Evolutionary conservation across 2,888 invertebrate genomes (phyloP).

Genomic region (Phalangium opilio): DNA sequence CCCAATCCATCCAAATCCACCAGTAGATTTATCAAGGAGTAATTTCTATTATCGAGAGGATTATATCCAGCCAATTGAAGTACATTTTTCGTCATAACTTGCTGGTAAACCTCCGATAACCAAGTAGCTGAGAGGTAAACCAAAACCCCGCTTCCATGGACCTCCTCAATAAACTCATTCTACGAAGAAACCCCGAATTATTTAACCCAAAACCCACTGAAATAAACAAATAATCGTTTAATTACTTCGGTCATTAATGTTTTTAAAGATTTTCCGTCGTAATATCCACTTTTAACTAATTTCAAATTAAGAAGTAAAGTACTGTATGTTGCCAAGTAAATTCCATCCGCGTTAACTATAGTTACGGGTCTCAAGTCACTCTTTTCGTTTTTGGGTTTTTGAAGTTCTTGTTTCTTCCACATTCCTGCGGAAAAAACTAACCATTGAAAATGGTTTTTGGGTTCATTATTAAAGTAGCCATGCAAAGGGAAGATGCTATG

Average conservation of each 20-base stretch:
- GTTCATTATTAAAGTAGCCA: not conserved
- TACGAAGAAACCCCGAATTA: slow-evolving; percentile 34
- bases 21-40: slow-evolving; percentile 53
- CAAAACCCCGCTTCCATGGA: slow-evolving; percentile 78
- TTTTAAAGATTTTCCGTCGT: slow-evolving; percentile 32
- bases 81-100: slow-evolving; percentile 56
- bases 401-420: not conserved
- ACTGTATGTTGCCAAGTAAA: slow-evolving; percentile 77
- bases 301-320: slow-evolving; percentile 66
- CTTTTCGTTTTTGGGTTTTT: not conserved
- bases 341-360: slow-evolving; percentile 86
- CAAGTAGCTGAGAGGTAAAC: slow-evolving; percentile 85
- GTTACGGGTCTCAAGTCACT: slow-evolving; percentile 13
- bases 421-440: not conserved
- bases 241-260: no score
- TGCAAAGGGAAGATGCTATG: not conserved
- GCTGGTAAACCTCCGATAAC: slow-evolving; percentile 82
- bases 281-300: slow-evolving; percentile 58
- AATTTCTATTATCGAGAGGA: slow-evolving; percentile 38
- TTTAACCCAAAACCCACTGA: no score
- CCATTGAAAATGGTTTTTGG: not conserved
- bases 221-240: no score
- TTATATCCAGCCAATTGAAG: slow-evolving; percentile 52
- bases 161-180: slow-evolving; percentile 79
- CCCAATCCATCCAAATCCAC: slow-evolving; percentile 73